Percentiles rank a stretch among this genome's conserved stretches.
Conservation (phyloP, 2,888 invertebrate genomes). For the Rhamnusium bicolor region DNA sequence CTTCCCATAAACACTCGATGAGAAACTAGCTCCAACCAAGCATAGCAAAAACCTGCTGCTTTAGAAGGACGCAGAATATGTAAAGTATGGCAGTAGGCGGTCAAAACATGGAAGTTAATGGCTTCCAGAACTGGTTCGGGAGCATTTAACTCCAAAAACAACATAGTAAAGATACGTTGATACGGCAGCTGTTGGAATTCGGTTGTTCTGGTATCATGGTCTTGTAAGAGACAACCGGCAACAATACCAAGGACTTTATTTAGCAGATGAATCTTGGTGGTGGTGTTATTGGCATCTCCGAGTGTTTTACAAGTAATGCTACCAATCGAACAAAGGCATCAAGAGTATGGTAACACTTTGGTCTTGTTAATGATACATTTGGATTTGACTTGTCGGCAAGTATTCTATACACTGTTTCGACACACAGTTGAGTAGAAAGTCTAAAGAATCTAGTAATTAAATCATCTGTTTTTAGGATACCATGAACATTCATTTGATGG, state of each 20-base stretch:
- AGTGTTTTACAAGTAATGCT: slow-evolving; percentile 94
- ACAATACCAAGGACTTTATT: slow-evolving; percentile 93
- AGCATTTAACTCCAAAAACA: slow-evolving; percentile 96
- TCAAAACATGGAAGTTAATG: slow-evolving; percentile 94
- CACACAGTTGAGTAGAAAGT: slow-evolving; percentile 96
- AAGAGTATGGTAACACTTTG: slow-evolving; percentile 95
- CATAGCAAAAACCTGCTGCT: slow-evolving; percentile 97
- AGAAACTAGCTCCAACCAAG: slow-evolving; percentile 98
- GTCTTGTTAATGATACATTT: slow-evolving; percentile 77
- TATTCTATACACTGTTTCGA: slow-evolving; percentile 92
- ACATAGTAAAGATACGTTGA: slow-evolving; percentile 95
- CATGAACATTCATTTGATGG: slow-evolving; percentile 96
- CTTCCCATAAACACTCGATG: slow-evolving; percentile 96
- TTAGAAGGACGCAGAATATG: slow-evolving; percentile 93
- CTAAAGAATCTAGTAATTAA: slow-evolving; percentile 97
- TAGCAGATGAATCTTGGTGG: slow-evolving; percentile 96
- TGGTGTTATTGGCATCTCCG: slow-evolving; percentile 90
- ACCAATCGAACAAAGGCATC: slow-evolving; percentile 97
- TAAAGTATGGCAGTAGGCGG: slow-evolving; percentile 96
- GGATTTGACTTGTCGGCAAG: slow-evolving; percentile 81
- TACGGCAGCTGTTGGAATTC: slow-evolving; percentile 98
- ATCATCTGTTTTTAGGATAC: slow-evolving; percentile 97
- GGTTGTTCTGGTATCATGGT: slow-evolving; percentile 91
- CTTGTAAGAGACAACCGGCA: slow-evolving; percentile 94
- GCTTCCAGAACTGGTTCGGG: slow-evolving; percentile 95